Evolutionary conservation across 2,797 vertebrate species (phyloP), one percentile per base, ranked within the genome.

Genomic region (Ispidina picta): DNA sequence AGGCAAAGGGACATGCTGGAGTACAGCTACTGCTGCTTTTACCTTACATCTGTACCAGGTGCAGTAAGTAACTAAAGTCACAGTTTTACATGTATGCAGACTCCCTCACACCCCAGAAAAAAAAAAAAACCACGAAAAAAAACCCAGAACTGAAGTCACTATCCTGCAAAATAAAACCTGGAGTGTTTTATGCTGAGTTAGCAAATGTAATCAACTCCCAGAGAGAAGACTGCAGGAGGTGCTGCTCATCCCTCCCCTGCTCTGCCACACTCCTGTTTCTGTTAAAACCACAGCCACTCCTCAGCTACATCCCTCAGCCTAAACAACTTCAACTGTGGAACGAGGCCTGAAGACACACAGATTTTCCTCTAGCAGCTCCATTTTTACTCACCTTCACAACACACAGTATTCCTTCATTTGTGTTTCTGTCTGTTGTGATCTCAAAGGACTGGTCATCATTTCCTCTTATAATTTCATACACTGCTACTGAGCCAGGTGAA

Each of bases 401-500:
- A 86, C 97, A 98, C 26, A 99, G 86, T 59, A 98, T 93, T 19
- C 98, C 98, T 21, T 98, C 98, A 7, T 99, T 99, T 39, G 98
- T 99, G 29, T 96, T 94, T 55, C 96, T 97, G 86, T 99, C 98
- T 8, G 96, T 98, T 6, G 96, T 98, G 12, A 99, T 98, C 96
- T 97, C 97, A 96, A 99, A 99, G 88, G 98, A 88, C 26, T 94
- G 97, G 6, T 98, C 97, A 58, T 98, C 98, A 54, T 99, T 98
- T 92, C 99, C 99, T 76, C 97, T 97, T 23, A 94, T 96, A 86
- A 99, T 98, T 65, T 89, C 77, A 73, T 98, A 99, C 15, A 98
- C 95, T 10, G 98, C 97, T 55, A 87, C 92, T 71, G 98, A 98
- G 93, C 98, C 98, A 46, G 98, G 91, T 0, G 98, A 98, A 51